These are phyloP conservation scores for Psylliodes chrysocephalus DNA, from an alignment of 2,888 invertebrate genomes.

Conservation along the genomic window DNA sequence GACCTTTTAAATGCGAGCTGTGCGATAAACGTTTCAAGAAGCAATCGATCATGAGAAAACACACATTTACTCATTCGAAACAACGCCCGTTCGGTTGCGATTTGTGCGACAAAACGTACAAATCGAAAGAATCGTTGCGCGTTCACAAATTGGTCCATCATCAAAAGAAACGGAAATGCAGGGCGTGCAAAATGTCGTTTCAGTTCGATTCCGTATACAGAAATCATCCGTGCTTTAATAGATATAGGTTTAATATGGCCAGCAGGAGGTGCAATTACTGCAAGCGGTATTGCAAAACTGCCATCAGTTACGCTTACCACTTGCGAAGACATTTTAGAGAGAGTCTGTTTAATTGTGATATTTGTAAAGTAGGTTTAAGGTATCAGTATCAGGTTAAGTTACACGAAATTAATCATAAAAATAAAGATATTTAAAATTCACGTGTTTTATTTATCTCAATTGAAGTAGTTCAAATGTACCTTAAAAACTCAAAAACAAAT, in stretches of 20 bases:
- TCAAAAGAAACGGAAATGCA: slow-evolving; percentile 30
- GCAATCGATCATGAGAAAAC: slow-evolving; percentile 45
- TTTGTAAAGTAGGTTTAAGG: slow-evolving; percentile 29
- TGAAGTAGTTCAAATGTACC: too few species aligned
- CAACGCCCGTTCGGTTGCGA: slow-evolving; percentile 40
- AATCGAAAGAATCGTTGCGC: slow-evolving; percentile 42
- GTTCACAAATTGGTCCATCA: slow-evolving; percentile 40
- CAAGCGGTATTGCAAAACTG: slow-evolving; percentile 32
- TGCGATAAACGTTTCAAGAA: slow-evolving; percentile 46
- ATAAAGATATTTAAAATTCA: not conserved
- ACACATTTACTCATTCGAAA: slow-evolving; percentile 41
- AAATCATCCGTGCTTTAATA: slow-evolving; percentile 34
- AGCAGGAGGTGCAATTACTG: slow-evolving; percentile 35
- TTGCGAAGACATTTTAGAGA: slow-evolving; percentile 30
- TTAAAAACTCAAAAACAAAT: too few species aligned
- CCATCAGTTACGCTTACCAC: slow-evolving; percentile 30
- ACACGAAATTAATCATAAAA: slow-evolving; percentile 32
- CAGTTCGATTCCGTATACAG: slow-evolving; percentile 33
- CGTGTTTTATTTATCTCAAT: too few species aligned
- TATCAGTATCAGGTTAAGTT: slow-evolving; percentile 35
- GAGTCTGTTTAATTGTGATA: slow-evolving; percentile 28
- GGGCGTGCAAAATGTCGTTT: slow-evolving; percentile 32
- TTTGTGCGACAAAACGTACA: slow-evolving; percentile 42
- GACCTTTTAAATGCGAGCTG: slow-evolving; percentile 43
- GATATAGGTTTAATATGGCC: slow-evolving; percentile 21